phyloP scores from a whole-genome alignment of 2,797 vertebrate genomes.

The Muscicapa striata region DNA sequence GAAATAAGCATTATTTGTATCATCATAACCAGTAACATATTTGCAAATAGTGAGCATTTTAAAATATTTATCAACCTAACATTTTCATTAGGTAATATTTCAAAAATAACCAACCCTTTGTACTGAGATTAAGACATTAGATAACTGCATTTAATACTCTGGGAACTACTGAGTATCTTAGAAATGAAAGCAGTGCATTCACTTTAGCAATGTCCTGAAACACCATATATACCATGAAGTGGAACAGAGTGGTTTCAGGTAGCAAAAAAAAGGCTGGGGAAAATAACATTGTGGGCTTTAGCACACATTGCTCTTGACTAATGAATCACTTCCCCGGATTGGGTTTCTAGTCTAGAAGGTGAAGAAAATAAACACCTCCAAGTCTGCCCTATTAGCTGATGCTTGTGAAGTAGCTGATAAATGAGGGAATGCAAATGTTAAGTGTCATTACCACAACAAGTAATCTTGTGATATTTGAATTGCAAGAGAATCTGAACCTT shows the following conservation, averaged over 20 bases:
- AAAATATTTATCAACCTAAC: not conserved
- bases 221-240: not conserved
- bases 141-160: not conserved
- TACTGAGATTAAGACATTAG: not conserved
- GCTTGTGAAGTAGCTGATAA: not conserved
- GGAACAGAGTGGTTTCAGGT: not conserved
- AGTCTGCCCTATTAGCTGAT: not conserved
- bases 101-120: not conserved
- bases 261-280: not conserved
- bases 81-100: not conserved
- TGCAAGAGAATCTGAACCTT: not conserved
- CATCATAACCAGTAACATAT: not conserved
- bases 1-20: not conserved
- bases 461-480: not conserved
- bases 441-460: not conserved
- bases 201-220: not conserved
- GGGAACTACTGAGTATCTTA: not conserved
- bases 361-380: constrained; percentile 9
- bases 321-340: constrained; percentile 22
- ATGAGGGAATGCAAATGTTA: not conserved
- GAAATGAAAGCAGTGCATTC: not conserved
- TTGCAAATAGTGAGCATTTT: not conserved
- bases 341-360: constrained; percentile 6
- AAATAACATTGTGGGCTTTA: not conserved
- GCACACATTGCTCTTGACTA: not conserved